Conservation (phyloP, 2,888 invertebrate species). For the Ophion ellenae region DNA sequence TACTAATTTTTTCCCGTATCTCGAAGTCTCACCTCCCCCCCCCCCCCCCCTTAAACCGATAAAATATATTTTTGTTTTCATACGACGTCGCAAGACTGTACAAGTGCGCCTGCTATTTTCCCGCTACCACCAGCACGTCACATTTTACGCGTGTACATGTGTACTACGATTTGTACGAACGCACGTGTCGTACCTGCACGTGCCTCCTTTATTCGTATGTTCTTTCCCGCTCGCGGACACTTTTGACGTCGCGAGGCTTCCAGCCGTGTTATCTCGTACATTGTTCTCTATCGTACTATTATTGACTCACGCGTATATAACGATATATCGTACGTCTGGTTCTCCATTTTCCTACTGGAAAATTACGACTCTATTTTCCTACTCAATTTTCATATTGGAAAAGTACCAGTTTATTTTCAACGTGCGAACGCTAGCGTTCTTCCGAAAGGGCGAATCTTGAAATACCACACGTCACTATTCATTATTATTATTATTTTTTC, state of each 20-base stretch:
- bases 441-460: too few species aligned
- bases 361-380: background rate
- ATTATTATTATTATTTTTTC: too few species aligned
- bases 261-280: background rate
- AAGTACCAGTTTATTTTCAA: background rate
- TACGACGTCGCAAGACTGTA: background rate
- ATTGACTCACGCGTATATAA: background rate
- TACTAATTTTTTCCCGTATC: too few species aligned
- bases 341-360: background rate
- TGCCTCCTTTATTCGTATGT: conserved; percentile 20
- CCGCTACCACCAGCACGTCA: background rate
- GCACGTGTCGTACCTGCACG: conserved; percentile 28
- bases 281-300: background rate
- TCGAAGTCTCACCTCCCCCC: background rate
- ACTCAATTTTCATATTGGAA: background rate
- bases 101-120: conserved; percentile 22
- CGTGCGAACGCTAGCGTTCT: background rate
- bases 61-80: background rate
- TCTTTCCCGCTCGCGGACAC: background rate
- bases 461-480: too few species aligned
- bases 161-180: conserved; percentile 16
- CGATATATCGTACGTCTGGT: background rate
- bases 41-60: background rate
- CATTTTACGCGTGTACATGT: background rate
- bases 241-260: background rate